A percentile compares a stretch with the other conserved stretches of the same genome.
These are phyloP conservation scores for Thyatira batis DNA, from an alignment of 2,888 invertebrate species.

Conservation along the genomic window DNA sequence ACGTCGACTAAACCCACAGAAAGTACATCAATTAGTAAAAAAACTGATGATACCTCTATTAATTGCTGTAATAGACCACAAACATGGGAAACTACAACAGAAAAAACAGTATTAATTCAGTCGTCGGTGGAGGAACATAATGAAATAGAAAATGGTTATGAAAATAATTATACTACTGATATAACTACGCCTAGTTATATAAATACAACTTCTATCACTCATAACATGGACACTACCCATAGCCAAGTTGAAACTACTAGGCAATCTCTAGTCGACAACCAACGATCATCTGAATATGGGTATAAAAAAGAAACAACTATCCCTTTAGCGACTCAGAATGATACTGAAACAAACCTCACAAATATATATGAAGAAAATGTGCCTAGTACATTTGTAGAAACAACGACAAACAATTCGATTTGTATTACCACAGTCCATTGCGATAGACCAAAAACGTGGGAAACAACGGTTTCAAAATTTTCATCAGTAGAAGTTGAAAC, in stretches of 20 bases:
- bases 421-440: background rate
- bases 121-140: background rate
- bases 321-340: background rate
- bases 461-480: background rate
- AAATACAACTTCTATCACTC: slow-evolving; percentile 14
- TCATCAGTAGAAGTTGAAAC: background rate
- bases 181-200: background rate
- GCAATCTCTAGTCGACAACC: background rate
- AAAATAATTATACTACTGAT: background rate
- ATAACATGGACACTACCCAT: slow-evolving; percentile 3
- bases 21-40: slow-evolving; percentile 1
- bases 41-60: background rate
- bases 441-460: background rate
- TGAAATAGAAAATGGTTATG: background rate
- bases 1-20: slow-evolving; percentile 2
- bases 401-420: background rate
- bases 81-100: slow-evolving; percentile 18
- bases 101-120: background rate
- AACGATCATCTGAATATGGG: background rate
- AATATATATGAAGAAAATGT: background rate
- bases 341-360: too few species aligned
- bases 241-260: background rate
- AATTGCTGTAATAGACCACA: slow-evolving; percentile 23
- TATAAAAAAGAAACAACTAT: background rate
- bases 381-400: background rate